phyloP scores from a whole-genome alignment of 2,797 vertebrate genomes.

The Phataginus tricuspis region DNA sequence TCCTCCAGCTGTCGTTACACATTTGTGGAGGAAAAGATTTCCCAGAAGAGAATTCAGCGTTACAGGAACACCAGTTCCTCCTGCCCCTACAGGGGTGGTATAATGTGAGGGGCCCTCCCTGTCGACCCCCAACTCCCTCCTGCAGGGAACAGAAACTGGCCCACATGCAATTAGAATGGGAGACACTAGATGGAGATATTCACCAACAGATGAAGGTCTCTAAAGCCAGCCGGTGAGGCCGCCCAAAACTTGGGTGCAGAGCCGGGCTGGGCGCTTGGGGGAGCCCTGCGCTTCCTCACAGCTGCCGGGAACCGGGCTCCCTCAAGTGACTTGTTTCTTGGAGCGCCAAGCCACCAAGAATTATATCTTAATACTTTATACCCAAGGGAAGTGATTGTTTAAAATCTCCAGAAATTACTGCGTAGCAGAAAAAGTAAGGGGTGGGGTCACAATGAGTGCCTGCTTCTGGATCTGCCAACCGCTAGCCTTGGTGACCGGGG shows the following conservation, averaged over 20 bases:
- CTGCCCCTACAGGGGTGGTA: not conserved
- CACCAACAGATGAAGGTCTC: not conserved
- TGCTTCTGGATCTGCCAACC: not conserved
- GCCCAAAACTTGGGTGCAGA: not conserved
- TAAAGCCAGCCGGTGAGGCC: fast-evolving
- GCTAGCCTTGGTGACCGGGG: not conserved
- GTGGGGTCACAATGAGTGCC: not conserved
- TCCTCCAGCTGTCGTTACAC: constrained; percentile 42
- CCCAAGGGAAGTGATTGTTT: not conserved
- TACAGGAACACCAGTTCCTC: not conserved
- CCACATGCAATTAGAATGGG: not conserved
- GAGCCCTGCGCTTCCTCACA: not conserved
- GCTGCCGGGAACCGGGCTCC: not conserved
- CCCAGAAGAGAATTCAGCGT: not conserved
- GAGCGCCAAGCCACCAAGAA: not conserved
- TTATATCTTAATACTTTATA: not conserved
- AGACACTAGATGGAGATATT: constrained; percentile 58
- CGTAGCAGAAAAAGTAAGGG: not conserved
- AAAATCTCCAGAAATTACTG: not conserved
- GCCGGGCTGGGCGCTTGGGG: not conserved
- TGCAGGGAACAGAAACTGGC: not conserved
- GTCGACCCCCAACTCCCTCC: fast-evolving
- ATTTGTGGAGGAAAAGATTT: fast-evolving
- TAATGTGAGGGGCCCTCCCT: constrained; percentile 51
- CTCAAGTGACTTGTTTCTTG: not conserved